phyloP scores from a whole-genome alignment of 2,797 vertebrate genomes.

The Phataginus tetradactyla region DNA sequence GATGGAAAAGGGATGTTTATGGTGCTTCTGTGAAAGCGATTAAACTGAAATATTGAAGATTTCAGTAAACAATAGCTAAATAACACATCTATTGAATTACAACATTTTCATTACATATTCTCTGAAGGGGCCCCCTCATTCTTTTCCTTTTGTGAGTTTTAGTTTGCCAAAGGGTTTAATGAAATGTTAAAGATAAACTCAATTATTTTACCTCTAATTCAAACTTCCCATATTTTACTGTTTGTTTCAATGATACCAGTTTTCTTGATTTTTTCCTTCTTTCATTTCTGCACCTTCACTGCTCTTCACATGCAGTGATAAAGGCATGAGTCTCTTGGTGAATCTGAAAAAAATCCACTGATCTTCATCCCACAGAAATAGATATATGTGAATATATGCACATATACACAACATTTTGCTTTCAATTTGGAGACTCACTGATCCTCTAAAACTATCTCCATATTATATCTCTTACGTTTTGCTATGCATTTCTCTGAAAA shows the following conservation, averaged over 20 bases:
- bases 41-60: neutral
- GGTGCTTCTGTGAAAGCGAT: neutral
- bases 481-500: neutral
- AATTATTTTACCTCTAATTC: neutral
- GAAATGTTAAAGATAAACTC: neutral
- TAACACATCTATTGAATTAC: neutral
- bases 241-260: neutral
- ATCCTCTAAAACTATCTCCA: neutral
- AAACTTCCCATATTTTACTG: neutral
- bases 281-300: neutral
- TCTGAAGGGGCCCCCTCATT: neutral
- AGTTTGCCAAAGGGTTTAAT: neutral
- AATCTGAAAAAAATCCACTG: neutral
- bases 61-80: neutral
- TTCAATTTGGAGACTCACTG: neutral
- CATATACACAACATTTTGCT: neutral
- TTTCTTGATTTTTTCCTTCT: neutral
- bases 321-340: neutral
- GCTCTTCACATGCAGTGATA: neutral
- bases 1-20: neutral
- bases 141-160: neutral
- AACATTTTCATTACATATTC: neutral
- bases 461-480: neutral
- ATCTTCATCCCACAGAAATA: neutral
- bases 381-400: neutral